Evolutionary conservation across 2,888 invertebrate species (phyloP).

Genomic region (Cristatella mucedo): DNA sequence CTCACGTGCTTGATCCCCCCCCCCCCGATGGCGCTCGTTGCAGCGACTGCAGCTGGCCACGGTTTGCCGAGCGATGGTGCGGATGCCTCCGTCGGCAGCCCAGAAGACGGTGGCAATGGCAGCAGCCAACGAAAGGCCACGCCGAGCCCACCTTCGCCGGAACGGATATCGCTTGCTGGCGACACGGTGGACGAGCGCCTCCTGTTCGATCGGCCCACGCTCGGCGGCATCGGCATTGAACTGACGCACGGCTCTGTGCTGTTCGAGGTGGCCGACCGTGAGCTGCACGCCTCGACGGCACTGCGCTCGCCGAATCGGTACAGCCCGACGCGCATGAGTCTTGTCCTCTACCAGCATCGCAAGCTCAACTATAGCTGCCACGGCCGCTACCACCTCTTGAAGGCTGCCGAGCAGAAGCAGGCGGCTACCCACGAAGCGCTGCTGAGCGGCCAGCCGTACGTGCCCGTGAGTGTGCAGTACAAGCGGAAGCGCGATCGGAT

Average conservation of each 20-base stretch:
- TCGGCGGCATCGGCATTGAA: constrained; percentile 89
- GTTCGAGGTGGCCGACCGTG: constrained; percentile 90
- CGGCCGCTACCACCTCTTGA: constrained; percentile 77
- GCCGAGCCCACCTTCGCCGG: constrained; percentile 6
- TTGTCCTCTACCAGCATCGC: constrained; percentile 89
- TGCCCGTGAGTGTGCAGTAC: constrained; percentile 9
- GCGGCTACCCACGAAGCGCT: constrained; percentile 12
- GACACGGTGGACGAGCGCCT: background rate
- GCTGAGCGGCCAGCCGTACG: background rate
- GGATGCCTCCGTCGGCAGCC: constrained; percentile 54
- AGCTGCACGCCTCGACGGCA: constrained; percentile 85
- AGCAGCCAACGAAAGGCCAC: constrained; percentile 2
- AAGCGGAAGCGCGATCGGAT: constrained; percentile 10
- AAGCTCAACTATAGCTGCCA: constrained; percentile 74
- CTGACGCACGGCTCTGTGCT: constrained; percentile 80
- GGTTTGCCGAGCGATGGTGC: too few species aligned
- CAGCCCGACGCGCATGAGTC: constrained; percentile 73
- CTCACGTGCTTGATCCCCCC: too few species aligned
- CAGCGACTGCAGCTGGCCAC: too few species aligned
- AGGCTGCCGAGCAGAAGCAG: constrained; percentile 62
- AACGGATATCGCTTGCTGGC: background rate
- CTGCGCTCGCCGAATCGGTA: constrained; percentile 68
- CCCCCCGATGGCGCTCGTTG: too few species aligned
- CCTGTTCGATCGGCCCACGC: constrained; percentile 54
- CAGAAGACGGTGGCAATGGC: constrained; percentile 41